These are phyloP conservation scores for Clarias pachynema DNA, from an alignment of 2,797 vertebrate species.

Conservation along the genomic window DNA sequence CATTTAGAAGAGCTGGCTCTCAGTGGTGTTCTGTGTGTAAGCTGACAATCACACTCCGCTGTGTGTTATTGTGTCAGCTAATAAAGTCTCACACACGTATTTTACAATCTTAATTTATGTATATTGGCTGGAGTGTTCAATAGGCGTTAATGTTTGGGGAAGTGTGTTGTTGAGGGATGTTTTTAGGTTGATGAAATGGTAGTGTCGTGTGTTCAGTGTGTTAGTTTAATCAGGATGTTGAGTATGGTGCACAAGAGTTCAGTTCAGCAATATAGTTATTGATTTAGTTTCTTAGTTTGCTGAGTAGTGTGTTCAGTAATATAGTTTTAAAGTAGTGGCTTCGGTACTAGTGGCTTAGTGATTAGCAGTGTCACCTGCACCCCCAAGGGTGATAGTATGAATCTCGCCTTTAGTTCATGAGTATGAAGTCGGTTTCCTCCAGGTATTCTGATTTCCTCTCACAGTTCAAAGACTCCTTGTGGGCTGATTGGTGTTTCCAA, in stretches of 20 bases:
- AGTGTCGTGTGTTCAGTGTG: not conserved
- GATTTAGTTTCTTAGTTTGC: not conserved
- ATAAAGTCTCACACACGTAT: conserved; percentile 3
- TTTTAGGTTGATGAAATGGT: not conserved
- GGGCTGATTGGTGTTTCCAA: no score
- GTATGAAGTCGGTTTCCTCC: no score
- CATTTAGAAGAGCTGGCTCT: conserved; percentile 29
- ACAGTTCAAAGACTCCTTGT: no score
- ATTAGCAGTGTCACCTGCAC: no score
- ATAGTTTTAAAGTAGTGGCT: not conserved
- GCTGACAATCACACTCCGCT: conserved; percentile 12
- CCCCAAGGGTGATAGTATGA: no score
- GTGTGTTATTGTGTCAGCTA: conserved; percentile 23
- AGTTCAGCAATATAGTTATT: not conserved
- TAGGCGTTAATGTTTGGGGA: not conserved
- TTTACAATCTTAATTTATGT: conserved; percentile 14
- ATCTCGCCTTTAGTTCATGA: no score
- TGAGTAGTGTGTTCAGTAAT: not conserved
- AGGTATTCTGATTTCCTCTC: no score
- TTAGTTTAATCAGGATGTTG: not conserved
- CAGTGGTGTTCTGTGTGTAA: conserved; percentile 12
- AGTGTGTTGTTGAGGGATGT: not conserved
- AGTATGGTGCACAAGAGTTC: not conserved
- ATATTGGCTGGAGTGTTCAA: not conserved
- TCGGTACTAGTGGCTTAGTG: no score